These are phyloP conservation scores for Ochropacha duplaris DNA, from an alignment of 2,888 invertebrate species.

Conservation along the genomic window DNA sequence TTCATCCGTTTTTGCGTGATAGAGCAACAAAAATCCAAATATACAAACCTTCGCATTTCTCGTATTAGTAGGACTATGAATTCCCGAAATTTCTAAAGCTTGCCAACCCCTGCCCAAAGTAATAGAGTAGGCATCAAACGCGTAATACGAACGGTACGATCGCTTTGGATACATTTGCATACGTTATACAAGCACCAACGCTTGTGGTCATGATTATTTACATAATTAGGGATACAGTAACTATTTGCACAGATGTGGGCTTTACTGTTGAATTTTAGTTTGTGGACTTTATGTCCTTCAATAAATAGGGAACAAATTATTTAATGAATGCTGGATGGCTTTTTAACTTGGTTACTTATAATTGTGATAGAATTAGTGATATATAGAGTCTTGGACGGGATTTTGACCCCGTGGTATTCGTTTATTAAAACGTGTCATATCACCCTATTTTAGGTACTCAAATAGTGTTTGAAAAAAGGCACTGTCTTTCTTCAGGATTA, in stretches of 20 bases:
- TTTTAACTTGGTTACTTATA: neutral
- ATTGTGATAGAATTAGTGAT: neutral
- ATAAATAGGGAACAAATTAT: neutral
- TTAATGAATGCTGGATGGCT: neutral
- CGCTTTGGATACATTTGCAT: conserved; percentile 53
- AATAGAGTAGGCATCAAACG: conserved; percentile 23
- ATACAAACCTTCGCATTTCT: too few species aligned
- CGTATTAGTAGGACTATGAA: neutral
- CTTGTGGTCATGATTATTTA: conserved; percentile 48
- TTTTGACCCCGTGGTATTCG: too few species aligned
- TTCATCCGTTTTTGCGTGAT: too few species aligned
- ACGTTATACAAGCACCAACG: conserved; percentile 38
- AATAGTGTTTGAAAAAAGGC: too few species aligned
- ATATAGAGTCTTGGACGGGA: too few species aligned
- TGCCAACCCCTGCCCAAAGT: conserved; percentile 10
- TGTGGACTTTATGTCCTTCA: neutral
- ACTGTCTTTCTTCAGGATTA: too few species aligned
- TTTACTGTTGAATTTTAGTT: conserved; percentile 13
- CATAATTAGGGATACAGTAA: conserved; percentile 47
- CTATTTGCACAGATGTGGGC: conserved; percentile 21
- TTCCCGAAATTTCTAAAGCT: neutral
- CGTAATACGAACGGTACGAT: conserved; percentile 7
- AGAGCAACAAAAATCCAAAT: too few species aligned
- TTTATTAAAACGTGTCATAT: too few species aligned
- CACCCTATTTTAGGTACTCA: too few species aligned